phyloP scores from a whole-genome alignment of 2,113 vertebrate genomes.

The Chionomys nivalis region DNA sequence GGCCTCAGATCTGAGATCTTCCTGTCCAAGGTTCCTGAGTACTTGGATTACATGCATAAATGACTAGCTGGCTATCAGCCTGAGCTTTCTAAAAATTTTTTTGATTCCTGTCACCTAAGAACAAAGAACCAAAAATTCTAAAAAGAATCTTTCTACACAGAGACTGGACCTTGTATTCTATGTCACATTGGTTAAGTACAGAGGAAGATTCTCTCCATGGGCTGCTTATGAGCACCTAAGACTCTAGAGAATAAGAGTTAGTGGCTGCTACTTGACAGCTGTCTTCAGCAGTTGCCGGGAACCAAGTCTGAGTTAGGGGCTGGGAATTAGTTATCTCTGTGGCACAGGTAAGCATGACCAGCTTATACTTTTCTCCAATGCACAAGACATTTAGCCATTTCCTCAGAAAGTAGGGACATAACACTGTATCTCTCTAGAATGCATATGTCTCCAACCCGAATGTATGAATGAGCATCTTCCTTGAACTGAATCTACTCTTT shows the following conservation, averaged over 20 bases:
- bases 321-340: background rate
- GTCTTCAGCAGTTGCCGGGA: background rate
- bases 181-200: background rate
- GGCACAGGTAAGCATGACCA: background rate
- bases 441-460: background rate
- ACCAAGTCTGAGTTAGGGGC: background rate
- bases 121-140: background rate
- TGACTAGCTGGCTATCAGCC: background rate
- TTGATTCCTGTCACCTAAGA: background rate
- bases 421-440: background rate
- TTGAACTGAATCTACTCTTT: background rate
- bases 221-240: background rate
- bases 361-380: background rate
- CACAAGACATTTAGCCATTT: background rate
- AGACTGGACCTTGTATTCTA: background rate
- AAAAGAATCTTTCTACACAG: background rate
- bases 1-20: background rate
- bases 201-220: background rate
- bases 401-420: background rate
- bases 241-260: background rate
- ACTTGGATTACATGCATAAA: too few relatives aligned
- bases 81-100: background rate
- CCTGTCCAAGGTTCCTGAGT: background rate
- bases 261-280: background rate
- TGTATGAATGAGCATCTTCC: background rate